Conservation (phyloP, 1,140 invertebrate species). For the Sycophila sp. region DNA sequence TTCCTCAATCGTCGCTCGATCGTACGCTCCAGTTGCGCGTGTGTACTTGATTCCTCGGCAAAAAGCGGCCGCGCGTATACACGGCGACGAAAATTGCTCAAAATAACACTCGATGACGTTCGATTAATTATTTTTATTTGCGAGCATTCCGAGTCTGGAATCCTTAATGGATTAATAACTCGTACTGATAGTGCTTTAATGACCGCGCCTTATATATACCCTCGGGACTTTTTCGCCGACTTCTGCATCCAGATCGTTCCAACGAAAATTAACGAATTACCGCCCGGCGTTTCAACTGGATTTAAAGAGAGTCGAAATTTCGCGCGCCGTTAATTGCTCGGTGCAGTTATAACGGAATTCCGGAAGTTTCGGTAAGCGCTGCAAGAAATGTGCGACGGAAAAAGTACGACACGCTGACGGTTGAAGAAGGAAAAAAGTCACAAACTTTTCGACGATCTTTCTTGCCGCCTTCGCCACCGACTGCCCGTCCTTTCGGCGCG, state of each 20-base stretch:
- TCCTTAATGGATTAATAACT: constrained; percentile 2
- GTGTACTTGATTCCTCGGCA: neutral
- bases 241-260: no score
- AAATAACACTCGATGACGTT: constrained; percentile 13
- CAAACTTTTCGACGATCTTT: neutral
- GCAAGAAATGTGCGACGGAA: no score
- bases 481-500: neutral
- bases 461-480: neutral
- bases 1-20: constrained; percentile 50
- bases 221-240: no score
- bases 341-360: no score
- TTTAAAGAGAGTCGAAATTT: neutral
- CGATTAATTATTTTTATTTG: constrained; percentile 8
- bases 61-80: constrained; percentile 28
- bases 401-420: no score
- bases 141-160: neutral
- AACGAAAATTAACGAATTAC: no score
- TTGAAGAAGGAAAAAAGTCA: no score
- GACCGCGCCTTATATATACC: no score
- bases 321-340: no score
- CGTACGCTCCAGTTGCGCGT: neutral
- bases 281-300: no score
- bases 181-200: no score
- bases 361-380: no score
- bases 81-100: constrained; percentile 25